Evolutionary conservation across 2,113 vertebrate species (phyloP).

Genomic region (Stegostoma tigrinum): DNA sequence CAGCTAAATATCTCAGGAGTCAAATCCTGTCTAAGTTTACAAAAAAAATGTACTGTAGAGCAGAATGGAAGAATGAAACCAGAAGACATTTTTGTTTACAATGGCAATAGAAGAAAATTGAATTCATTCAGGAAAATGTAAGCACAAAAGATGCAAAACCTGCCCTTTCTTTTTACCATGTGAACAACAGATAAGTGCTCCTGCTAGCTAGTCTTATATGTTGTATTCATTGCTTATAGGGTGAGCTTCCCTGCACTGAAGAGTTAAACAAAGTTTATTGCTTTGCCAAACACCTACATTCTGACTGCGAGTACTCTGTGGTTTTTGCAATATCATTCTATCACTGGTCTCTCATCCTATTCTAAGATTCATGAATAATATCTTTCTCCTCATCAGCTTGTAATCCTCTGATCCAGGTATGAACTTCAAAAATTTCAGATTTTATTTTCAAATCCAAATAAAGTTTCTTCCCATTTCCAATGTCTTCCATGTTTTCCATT

Average conservation of each 20-base stretch:
- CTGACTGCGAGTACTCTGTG: neutral
- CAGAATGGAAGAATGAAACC: neutral
- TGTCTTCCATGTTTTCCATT: neutral
- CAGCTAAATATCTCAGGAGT: neutral
- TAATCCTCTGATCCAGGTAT: neutral
- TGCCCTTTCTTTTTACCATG: neutral
- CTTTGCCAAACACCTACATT: neutral
- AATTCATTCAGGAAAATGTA: neutral
- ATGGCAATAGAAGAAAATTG: neutral
- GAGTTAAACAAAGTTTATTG: neutral
- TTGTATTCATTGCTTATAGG: neutral
- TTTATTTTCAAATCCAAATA: neutral
- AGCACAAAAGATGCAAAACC: neutral
- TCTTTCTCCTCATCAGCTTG: neutral
- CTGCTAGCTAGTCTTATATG: neutral
- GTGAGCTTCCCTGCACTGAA: neutral
- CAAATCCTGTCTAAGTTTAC: neutral
- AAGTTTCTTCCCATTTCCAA: neutral
- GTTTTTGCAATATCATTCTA: neutral
- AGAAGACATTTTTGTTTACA: neutral
- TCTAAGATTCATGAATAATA: neutral
- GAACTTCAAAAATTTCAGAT: neutral
- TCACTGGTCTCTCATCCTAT: neutral
- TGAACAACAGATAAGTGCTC: neutral
- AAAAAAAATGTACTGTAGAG: neutral